phyloP scores from a whole-genome alignment of 2,888 invertebrate species.

The Shargacucullia verbasci region DNA sequence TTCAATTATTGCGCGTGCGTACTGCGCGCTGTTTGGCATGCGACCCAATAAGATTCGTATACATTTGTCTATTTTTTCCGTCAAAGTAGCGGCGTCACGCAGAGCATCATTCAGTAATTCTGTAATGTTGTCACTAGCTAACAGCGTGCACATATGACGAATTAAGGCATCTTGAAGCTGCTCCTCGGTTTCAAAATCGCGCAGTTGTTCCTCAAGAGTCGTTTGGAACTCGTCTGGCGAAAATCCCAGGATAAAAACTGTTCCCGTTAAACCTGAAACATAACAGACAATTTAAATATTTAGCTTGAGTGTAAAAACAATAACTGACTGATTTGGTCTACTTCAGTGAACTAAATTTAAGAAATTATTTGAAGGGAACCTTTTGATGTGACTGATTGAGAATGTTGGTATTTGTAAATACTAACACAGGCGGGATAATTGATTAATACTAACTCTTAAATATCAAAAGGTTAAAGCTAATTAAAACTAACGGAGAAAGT shows the following conservation, averaged over 20 bases:
- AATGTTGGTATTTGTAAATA: no score
- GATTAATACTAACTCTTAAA: no score
- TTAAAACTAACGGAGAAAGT: no score
- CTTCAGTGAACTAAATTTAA: no score
- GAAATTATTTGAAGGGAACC: no score
- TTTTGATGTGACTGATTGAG: no score
- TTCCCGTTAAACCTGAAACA: slow-evolving; percentile 68
- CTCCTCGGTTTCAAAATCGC: slow-evolving; percentile 55
- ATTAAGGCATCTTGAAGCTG: slow-evolving; percentile 66
- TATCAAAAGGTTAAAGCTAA: no score
- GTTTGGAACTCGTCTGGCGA: slow-evolving; percentile 64
- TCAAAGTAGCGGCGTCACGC: slow-evolving; percentile 49
- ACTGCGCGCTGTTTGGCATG: slow-evolving; percentile 70
- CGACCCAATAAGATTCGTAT: slow-evolving; percentile 64
- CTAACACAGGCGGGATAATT: no score
- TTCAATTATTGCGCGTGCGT: slow-evolving; percentile 64
- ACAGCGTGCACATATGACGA: slow-evolving; percentile 68
- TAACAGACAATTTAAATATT: no score
- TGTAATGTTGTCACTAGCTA: slow-evolving; percentile 46
- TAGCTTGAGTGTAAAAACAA: no score
- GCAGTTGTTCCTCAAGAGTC: slow-evolving; percentile 59
- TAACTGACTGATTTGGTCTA: no score
- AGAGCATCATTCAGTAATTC: slow-evolving; percentile 42
- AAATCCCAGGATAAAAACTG: slow-evolving; percentile 71
- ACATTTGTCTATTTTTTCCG: slow-evolving; percentile 59